These are phyloP conservation scores for Argyrosomus regius DNA, from an alignment of 2,797 vertebrate genomes.

Conservation along the genomic window DNA sequence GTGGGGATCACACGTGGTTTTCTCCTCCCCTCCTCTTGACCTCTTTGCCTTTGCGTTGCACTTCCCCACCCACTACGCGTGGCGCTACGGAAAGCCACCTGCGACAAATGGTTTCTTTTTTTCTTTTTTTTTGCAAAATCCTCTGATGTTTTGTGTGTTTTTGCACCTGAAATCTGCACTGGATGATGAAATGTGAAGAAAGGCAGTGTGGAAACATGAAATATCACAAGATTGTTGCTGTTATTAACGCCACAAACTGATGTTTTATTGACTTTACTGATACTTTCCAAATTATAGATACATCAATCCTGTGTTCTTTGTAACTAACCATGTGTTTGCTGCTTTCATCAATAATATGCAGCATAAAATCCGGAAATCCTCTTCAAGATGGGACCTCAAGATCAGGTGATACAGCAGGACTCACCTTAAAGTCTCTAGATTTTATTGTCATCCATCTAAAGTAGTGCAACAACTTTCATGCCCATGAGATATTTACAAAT, in stretches of 20 bases:
- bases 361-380: background rate
- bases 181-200: background rate
- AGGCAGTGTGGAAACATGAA: background rate
- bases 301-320: background rate
- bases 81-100: constrained; percentile 80
- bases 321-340: background rate
- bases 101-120: constrained; percentile 51
- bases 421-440: background rate
- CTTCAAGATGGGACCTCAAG: background rate
- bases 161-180: background rate
- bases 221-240: background rate
- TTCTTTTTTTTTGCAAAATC: background rate
- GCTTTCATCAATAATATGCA: background rate
- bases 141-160: background rate
- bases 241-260: background rate
- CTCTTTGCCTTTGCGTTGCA: constrained; percentile 88
- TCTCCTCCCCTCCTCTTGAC: constrained; percentile 87
- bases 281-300: too few relatives aligned
- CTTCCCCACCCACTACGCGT: constrained; percentile 73
- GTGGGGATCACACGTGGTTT: constrained; percentile 86
- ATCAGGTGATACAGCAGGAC: background rate
- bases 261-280: too few relatives aligned
- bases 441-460: background rate
- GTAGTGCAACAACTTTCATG: background rate
- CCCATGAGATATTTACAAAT: background rate